Evolutionary conservation across 2,797 vertebrate genomes (phyloP).

Genomic region (Pseudotriccus pelzelni): DNA sequence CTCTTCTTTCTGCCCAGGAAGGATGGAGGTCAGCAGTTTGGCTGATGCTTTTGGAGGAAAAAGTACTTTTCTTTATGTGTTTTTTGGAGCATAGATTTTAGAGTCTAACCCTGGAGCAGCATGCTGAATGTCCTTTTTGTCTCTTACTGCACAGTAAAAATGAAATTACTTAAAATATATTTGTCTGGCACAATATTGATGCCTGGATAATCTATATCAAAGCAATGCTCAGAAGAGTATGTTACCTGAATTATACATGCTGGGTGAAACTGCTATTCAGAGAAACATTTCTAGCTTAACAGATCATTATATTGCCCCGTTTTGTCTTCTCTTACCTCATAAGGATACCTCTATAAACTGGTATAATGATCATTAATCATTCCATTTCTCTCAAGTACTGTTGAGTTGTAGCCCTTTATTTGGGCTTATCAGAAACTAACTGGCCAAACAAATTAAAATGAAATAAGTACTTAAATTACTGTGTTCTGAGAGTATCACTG

Average conservation of each 20-base stretch:
- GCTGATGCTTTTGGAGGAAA: not conserved
- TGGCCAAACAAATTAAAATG: not conserved
- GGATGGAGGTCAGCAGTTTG: not conserved
- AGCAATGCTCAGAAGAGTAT: not conserved
- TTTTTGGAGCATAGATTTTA: not conserved
- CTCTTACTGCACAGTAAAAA: not conserved
- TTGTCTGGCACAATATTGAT: slow-evolving; percentile 2
- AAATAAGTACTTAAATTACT: not conserved
- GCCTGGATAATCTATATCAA: not conserved
- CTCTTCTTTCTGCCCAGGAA: not conserved
- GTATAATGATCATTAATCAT: not conserved
- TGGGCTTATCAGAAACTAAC: not conserved
- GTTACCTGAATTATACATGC: not conserved
- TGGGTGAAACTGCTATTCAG: slow-evolving; percentile 19
- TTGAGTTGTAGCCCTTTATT: not conserved
- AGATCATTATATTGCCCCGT: slow-evolving; percentile 13
- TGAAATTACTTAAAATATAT: not conserved
- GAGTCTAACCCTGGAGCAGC: not conserved
- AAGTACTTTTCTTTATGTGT: not conserved
- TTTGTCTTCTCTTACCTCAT: slow-evolving; percentile 18
- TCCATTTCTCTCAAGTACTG: not conserved
- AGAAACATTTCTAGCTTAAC: slow-evolving; percentile 10
- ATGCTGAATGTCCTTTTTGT: not conserved
- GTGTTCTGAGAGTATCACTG: not conserved
- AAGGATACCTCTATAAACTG: not conserved